phyloP scores from a whole-genome alignment of 1,140 invertebrate genomes.

The Wasmannia auropunctata region DNA sequence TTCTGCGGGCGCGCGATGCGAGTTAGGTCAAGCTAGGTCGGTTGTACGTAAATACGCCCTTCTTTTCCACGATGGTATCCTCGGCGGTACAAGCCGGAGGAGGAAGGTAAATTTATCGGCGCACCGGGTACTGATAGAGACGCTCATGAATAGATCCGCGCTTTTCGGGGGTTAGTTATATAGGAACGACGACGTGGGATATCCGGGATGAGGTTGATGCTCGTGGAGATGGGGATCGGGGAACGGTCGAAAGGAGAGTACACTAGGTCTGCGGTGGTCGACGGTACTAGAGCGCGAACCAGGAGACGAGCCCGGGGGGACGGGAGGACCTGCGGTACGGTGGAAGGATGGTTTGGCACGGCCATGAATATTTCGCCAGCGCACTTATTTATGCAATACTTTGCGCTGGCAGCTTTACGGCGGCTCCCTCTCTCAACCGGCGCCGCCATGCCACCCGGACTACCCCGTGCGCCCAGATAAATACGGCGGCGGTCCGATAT shows the following conservation, averaged over 20 bases:
- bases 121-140: slow-evolving; percentile 74
- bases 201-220: slow-evolving; percentile 72
- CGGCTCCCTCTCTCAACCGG: slow-evolving; percentile 68
- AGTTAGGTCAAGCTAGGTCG: slow-evolving; percentile 50
- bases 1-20: slow-evolving; percentile 6
- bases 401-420: slow-evolving; percentile 85
- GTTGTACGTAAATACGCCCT: slow-evolving; percentile 65
- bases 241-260: slow-evolving; percentile 47
- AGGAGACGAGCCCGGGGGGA: slow-evolving; percentile 25
- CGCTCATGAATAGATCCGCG: slow-evolving; percentile 81
- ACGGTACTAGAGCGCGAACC: slow-evolving; percentile 41
- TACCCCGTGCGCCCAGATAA: slow-evolving; percentile 77
- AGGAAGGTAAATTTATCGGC: slow-evolving; percentile 78
- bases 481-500: slow-evolving; percentile 79
- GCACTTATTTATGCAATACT: slow-evolving; percentile 85
- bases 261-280: slow-evolving; percentile 63
- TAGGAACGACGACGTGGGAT: slow-evolving; percentile 67
- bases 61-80: slow-evolving; percentile 43
- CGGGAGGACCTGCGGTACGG: slow-evolving; percentile 57
- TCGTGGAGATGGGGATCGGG: slow-evolving; percentile 48
- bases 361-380: slow-evolving; percentile 85
- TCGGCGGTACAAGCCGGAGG: slow-evolving; percentile 52
- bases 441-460: slow-evolving; percentile 42
- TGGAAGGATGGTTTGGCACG: slow-evolving; percentile 80
- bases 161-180: slow-evolving; percentile 75